These are phyloP conservation scores for Ceratosolen fusciceps DNA, from an alignment of 1,140 invertebrate genomes.

Conservation along the genomic window DNA sequence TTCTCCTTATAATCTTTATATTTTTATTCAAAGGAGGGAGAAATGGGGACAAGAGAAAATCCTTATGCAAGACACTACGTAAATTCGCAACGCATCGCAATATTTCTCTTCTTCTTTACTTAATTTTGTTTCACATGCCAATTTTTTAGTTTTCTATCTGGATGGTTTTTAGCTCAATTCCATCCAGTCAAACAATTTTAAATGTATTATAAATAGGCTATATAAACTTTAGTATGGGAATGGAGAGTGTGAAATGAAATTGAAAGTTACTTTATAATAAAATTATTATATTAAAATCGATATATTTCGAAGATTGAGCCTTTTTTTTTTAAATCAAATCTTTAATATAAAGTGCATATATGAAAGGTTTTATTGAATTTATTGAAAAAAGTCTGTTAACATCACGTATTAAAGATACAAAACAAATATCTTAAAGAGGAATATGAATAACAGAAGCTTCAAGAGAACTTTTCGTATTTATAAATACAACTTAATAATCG, in stretches of 20 bases:
- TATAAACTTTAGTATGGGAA: too few species aligned
- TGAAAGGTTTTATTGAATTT: too few species aligned
- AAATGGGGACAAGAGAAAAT: conserved; percentile 30
- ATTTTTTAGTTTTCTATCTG: neutral
- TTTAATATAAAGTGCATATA: too few species aligned
- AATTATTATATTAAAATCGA: too few species aligned
- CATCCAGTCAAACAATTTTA: too few species aligned
- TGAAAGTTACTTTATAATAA: too few species aligned
- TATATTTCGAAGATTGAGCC: too few species aligned
- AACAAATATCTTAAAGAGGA: neutral
- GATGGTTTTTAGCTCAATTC: too few species aligned
- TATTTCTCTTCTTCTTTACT: neutral
- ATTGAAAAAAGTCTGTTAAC: too few species aligned
- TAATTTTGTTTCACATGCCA: neutral
- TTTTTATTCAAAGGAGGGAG: neutral
- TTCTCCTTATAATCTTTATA: neutral
- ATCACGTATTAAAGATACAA: neutral
- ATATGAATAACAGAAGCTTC: neutral
- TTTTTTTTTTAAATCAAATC: too few species aligned
- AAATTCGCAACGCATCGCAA: conserved; percentile 38
- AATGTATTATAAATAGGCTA: too few species aligned
- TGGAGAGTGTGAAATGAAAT: too few species aligned
- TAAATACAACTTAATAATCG: conserved; percentile 1
- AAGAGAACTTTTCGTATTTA: neutral
- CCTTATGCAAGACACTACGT: conserved; percentile 58